phyloP scores from a whole-genome alignment of 1,140 invertebrate genomes.

The Drosophila bocki region DNA sequence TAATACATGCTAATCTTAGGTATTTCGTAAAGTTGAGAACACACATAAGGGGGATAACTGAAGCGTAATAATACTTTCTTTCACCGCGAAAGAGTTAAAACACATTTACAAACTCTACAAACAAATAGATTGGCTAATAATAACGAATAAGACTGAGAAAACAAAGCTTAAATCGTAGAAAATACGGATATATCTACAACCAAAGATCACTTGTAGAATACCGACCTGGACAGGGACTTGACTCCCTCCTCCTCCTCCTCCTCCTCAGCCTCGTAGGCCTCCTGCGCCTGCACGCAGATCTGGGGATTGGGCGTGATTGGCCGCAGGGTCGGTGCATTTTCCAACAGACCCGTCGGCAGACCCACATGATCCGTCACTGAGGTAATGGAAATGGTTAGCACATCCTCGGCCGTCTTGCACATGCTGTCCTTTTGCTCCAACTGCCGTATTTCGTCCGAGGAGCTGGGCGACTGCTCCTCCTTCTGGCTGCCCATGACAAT shows the following conservation, averaged over 20 bases:
- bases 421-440: conserved; percentile 85
- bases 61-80: conserved; percentile 48
- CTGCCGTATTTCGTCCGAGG: conserved; percentile 53
- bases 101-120: conserved; percentile 42
- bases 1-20: conserved; percentile 62
- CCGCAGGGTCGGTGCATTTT: conserved; percentile 73
- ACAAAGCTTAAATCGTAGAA: conserved; percentile 29
- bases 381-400: conserved; percentile 86
- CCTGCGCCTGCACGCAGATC: conserved; percentile 85
- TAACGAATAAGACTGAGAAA: conserved; percentile 37
- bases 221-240: conserved; percentile 70
- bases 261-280: conserved; percentile 40
- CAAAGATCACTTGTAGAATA: conserved; percentile 70
- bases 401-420: conserved; percentile 83
- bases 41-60: conserved; percentile 35
- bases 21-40: conserved; percentile 30
- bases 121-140: conserved; percentile 50
- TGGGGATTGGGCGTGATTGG: conserved; percentile 87
- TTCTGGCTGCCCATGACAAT: conserved; percentile 87
- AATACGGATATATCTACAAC: conserved; percentile 24
- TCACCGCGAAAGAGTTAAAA: conserved; percentile 23
- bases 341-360: conserved; percentile 85
- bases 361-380: conserved; percentile 87
- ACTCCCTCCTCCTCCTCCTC: conserved; percentile 34
- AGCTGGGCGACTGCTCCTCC: conserved; percentile 49